Conservation (phyloP, 2,797 vertebrate species). For the Centropyge bicolor region DNA sequence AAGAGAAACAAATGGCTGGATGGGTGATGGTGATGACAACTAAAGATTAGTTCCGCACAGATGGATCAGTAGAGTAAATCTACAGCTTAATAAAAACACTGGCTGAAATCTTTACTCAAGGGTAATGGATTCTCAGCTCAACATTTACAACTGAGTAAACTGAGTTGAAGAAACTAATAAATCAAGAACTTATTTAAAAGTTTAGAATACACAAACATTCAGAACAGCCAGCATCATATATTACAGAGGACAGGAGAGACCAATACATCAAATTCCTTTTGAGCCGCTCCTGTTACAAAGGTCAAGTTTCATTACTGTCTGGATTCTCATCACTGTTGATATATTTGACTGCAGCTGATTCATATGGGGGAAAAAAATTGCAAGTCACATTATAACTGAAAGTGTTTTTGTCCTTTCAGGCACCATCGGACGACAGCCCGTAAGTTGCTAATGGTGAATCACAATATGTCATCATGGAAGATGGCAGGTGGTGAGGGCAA, state of each 20-base stretch:
- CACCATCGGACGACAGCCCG: conserved; percentile 9
- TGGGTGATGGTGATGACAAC: conserved; percentile 17
- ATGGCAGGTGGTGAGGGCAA: conserved; percentile 39
- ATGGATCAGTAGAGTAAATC: conserved; percentile 26
- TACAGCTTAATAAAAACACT: conserved; percentile 14
- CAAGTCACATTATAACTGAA: conserved; percentile 26
- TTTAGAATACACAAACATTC: neutral
- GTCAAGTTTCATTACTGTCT: neutral
- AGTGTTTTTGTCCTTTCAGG: conserved; percentile 28
- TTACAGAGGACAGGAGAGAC: neutral
- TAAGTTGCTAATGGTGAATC: conserved; percentile 38
- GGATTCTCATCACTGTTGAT: neutral
- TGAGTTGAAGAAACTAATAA: conserved; percentile 23
- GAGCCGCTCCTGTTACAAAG: neutral
- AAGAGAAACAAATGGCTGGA: conserved; percentile 13
- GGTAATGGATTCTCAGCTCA: neutral
- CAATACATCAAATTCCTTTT: neutral
- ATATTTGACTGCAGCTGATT: conserved; percentile 10
- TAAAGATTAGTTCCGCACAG: conserved; percentile 40
- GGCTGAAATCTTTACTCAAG: conserved; percentile 16
- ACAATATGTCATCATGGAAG: conserved; percentile 38
- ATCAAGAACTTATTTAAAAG: conserved; percentile 6
- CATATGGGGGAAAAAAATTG: conserved; percentile 22
- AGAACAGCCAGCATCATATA: neutral
- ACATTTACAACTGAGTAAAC: conserved; percentile 2